Base-by-base conservation (phyloP, 2,113 vertebrate genomes). In the Istiophorus platypterus region DNA sequence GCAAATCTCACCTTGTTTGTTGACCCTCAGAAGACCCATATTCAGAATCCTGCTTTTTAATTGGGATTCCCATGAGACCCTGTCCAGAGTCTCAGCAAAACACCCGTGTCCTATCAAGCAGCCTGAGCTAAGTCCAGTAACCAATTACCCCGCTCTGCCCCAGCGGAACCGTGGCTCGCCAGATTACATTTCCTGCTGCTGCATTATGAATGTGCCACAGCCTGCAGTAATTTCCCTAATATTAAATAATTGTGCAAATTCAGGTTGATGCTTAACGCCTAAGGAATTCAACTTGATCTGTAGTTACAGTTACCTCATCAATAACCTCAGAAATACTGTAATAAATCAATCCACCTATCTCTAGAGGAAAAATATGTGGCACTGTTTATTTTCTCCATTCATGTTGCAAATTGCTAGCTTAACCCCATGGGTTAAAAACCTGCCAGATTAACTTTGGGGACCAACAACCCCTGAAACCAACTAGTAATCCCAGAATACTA, bases 1-100 rank as follows among this genome's bases (percentile, higher is more conserved):
- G 81, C 69, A 68, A 63, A 72, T 34, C 72, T 74, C 61, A 31
- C 65, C 66, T 91, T 88, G 71, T 92, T 94, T 92, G 80, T 87
- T 82, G 85, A 73, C 74, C 68, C 68, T 76, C 66, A 80, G 65
- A 79, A 90, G 74, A 87, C 78, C 77, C 76, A 88, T 84, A 88
- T 92, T 92, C 83, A 76, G 90, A 81, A 84, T 92, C 86, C 57
- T 80, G 84, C 86, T 81, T 91, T 89, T 94, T 94, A 94, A 94
- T 92, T 95, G 91, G 93, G 91, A 94, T 92, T 84, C 91, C 88
- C 92, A 41, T n/a, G 88, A 89, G 93, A 86, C 68, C 71, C 82
- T 83, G 87, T 91, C 81, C 69, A 90, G 92, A 91, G 88, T 82
- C 77, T 92, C 66, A 78, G 84, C 81, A 91, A 92, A 90, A 91